Percentiles rank a stretch among this genome's conserved stretches.
phyloP scores from a whole-genome alignment of 2,888 invertebrate genomes.

The Andrena bicolor region DNA sequence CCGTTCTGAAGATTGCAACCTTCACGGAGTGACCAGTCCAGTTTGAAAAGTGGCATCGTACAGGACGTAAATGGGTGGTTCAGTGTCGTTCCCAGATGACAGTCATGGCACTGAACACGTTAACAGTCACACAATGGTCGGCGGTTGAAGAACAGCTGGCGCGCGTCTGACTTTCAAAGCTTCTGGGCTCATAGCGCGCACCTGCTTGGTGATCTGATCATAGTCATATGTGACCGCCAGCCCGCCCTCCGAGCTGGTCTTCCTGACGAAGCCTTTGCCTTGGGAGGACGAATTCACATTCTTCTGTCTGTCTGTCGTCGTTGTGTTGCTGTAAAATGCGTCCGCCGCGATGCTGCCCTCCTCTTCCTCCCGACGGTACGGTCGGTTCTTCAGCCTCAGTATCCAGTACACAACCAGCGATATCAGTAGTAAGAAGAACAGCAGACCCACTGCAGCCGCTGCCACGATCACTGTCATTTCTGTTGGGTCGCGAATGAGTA shows the following conservation, averaged over 20 bases:
- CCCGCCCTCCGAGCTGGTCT: slow-evolving; percentile 75
- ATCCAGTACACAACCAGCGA: slow-evolving; percentile 78
- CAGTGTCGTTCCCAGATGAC: slow-evolving; percentile 9
- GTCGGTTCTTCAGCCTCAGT: slow-evolving; percentile 75
- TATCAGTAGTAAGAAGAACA: slow-evolving; percentile 78
- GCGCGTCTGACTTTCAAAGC: slow-evolving; percentile 96
- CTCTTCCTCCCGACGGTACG: slow-evolving; percentile 77
- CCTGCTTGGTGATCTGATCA: slow-evolving; percentile 80
- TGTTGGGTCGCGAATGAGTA: slow-evolving; percentile 81
- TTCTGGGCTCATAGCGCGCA: slow-evolving; percentile 88
- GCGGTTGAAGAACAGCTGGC: slow-evolving; percentile 95
- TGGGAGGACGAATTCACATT: slow-evolving; percentile 51
- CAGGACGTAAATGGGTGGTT: neutral
- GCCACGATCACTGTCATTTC: slow-evolving; percentile 82
- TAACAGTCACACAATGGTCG: slow-evolving; percentile 89
- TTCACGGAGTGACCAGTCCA: neutral
- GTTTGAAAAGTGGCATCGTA: neutral
- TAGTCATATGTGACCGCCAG: slow-evolving; percentile 82
- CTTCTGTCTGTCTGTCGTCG: slow-evolving; percentile 60
- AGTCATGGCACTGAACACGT: slow-evolving; percentile 44
- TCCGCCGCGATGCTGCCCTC: slow-evolving; percentile 84
- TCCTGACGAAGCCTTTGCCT: slow-evolving; percentile 64
- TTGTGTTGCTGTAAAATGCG: slow-evolving; percentile 76
- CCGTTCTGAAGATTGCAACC: neutral
- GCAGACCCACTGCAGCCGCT: slow-evolving; percentile 78